Conservation (phyloP, 2,888 invertebrate genomes). For the Standfussiana lucernea region DNA sequence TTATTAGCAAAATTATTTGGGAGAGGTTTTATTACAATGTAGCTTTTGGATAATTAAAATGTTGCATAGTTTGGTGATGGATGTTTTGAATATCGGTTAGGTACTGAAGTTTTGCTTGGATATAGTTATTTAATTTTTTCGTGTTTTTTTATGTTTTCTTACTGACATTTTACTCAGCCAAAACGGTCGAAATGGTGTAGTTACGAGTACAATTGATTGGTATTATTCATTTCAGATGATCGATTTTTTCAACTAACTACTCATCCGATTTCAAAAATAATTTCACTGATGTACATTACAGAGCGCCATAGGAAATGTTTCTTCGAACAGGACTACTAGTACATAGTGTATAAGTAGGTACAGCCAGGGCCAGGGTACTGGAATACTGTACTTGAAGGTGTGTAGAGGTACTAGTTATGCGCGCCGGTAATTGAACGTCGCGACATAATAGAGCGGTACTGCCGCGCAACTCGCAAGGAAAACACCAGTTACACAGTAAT, state of each 20-base stretch:
- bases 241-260: background rate
- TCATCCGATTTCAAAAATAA: background rate
- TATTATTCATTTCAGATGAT: background rate
- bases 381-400: background rate
- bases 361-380: background rate
- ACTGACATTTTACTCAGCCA: background rate
- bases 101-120: background rate
- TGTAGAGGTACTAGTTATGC: background rate
- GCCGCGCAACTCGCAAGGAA: constrained; percentile 1
- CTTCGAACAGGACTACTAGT: background rate
- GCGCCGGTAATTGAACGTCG: constrained; percentile 48
- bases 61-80: background rate
- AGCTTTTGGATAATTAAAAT: constrained; percentile 7
- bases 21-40: constrained; percentile 28
- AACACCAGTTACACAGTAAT: constrained; percentile 16
- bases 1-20: constrained; percentile 62
- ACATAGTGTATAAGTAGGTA: background rate
- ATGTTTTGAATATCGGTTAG: background rate
- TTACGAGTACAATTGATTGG: background rate
- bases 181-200: background rate
- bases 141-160: background rate
- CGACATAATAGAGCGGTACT: constrained; percentile 37
- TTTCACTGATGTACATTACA: background rate
- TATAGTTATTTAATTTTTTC: background rate
- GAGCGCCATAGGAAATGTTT: background rate